A percentile compares a stretch with the other conserved stretches of the same genome.
Conservation (phyloP, 2,113 vertebrate species). For the Rostratula benghalensis region DNA sequence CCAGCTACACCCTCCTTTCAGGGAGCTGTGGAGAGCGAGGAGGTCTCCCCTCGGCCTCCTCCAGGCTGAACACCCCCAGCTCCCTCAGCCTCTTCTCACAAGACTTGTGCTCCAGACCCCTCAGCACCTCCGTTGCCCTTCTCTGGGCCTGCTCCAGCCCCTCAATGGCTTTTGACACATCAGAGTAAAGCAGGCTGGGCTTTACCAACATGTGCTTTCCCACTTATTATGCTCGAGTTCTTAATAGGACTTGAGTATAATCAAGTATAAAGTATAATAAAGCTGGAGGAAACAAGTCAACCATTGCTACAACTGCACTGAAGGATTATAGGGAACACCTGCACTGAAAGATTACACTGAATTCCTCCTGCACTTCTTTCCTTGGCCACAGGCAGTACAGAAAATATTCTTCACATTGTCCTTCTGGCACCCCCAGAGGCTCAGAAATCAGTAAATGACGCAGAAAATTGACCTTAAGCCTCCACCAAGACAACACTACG, state of each 20-base stretch:
- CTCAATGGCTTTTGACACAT: no score
- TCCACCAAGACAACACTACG: background rate
- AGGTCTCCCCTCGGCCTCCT: no score
- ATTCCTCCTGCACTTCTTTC: background rate
- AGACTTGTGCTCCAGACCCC: no score
- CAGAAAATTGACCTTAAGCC: background rate
- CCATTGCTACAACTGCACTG: background rate
- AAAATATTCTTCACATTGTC: background rate
- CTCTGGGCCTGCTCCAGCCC: no score
- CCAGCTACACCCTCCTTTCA: no score
- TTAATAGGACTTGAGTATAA: no score
- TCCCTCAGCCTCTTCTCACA: no score
- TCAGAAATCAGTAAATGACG: background rate
- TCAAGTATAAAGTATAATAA: no score
- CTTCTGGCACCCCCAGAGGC: background rate
- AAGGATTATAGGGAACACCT: background rate
- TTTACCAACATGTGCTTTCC: rapidly evolving
- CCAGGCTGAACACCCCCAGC: no score
- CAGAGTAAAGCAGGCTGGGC: background rate
- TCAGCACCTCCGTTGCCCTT: no score
- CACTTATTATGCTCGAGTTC: background rate
- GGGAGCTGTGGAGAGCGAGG: no score
- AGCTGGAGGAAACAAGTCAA: background rate
- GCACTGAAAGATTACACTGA: background rate
- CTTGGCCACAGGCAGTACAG: background rate